Base-by-base conservation (phyloP, 2,888 invertebrate species). In the Nebria salina region DNA sequence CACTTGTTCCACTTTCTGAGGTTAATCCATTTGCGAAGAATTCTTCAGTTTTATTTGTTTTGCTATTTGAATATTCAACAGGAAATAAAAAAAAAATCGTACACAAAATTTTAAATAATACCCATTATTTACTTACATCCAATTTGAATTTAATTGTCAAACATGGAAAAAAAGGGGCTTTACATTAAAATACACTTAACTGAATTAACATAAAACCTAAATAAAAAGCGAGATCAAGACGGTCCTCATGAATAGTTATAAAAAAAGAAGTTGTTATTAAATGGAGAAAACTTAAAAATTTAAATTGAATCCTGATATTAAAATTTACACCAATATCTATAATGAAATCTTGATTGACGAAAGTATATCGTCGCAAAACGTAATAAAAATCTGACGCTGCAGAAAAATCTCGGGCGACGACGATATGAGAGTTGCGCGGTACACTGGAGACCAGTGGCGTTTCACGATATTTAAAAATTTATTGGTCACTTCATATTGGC, bases 261-360 rank as follows among this genome's bases (percentile, higher is more conserved):
- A 75, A 70, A 20, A 54, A 54, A 13, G 8, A 54, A 11, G 2
- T 54, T 11, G 54, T 8, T 54, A 43, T 73, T 73, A 42, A 70
- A 70, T 20, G 42, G 34, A 15, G 80, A 66, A 81, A 68, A 73
- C 34, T 78, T 73, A 72, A 86, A 86, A 81, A 86, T 86, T 83
- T 87, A 86, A 88, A 88, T 88, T 88, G 88, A 88, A 88, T 88
- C 86, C 87, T 81, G 86, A 88, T 88, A 88, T 88, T 88, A 88
- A 88, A 88, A 88, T 87, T 88, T 86, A 84, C 87, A 85, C 86
- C 82, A 78, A 82, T 88, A 89, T 89, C 89, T 89, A 89, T 88
- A 89, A 89, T 89, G 88, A 88, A 89, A 89, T 89, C 89, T 88
- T 88, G 88, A 89, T 89, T 89, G 88, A 86, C 87, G 86, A 86